Evolutionary conservation across 2,113 vertebrate species (phyloP).

Genomic region (Grantiella picta): DNA sequence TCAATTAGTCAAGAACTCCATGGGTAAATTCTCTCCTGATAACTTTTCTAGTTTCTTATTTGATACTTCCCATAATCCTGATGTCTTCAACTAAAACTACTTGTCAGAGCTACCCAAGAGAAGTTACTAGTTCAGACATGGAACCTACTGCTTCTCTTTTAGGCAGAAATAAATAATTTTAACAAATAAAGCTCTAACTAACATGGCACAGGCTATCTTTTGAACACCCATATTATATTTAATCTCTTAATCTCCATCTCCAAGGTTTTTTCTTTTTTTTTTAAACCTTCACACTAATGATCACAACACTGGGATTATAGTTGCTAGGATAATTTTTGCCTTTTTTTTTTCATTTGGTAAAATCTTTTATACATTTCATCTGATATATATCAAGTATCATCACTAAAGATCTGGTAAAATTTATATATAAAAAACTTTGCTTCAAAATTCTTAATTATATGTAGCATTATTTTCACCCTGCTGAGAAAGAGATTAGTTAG

Average conservation of each 20-base stretch:
- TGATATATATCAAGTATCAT: background rate
- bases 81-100: background rate
- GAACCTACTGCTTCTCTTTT: background rate
- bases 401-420: background rate
- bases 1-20: background rate
- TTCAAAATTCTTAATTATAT: background rate
- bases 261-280: background rate
- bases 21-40: background rate
- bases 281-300: background rate
- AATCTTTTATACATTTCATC: background rate
- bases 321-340: background rate
- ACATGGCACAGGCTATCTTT: background rate
- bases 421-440: background rate
- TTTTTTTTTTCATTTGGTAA: background rate
- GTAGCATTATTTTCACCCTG: background rate
- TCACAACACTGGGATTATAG: background rate
- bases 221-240: background rate
- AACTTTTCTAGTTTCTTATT: background rate
- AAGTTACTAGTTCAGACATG: background rate
- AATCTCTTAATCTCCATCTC: background rate
- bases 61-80: background rate
- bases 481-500: accelerated
- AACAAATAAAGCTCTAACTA: background rate
- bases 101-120: background rate
- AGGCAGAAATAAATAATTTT: background rate